Percentiles rank a stretch among this genome's conserved stretches.
Evolutionary conservation across 1,140 invertebrate species (phyloP).

Genomic region (Drosophila kikkawai): DNA sequence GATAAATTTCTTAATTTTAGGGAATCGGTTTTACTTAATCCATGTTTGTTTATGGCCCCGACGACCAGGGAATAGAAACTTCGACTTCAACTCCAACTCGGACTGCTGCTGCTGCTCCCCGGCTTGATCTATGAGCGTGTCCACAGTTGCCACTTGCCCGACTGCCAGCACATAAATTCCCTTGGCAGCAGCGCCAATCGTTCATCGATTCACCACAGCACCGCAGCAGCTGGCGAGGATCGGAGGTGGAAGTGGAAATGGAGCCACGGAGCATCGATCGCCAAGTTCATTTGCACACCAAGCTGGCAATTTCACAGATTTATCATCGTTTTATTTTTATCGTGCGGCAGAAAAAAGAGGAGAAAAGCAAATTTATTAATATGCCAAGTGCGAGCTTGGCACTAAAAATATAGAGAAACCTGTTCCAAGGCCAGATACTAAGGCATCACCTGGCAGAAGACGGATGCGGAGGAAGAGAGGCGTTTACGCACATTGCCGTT

Average conservation of each 20-base stretch:
- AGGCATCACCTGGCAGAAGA: constrained; percentile 19
- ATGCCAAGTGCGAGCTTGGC: constrained; percentile 28
- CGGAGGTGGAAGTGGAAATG: constrained; percentile 28
- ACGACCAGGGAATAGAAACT: constrained; percentile 25
- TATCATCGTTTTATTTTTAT: constrained; percentile 59
- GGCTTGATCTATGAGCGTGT: constrained; percentile 49
- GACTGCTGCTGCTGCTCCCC: constrained; percentile 10
- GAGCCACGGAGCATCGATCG: constrained; percentile 49
- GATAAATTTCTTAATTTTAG: constrained; percentile 51
- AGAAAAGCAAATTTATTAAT: constrained; percentile 64
- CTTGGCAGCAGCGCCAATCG: constrained; percentile 41
- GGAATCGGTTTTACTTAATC: constrained; percentile 43
- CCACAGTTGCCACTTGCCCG: constrained; percentile 64
- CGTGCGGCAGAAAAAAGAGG: constrained; percentile 28
- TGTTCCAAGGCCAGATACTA: constrained; percentile 52
- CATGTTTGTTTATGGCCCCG: constrained; percentile 29
- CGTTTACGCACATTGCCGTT: constrained; percentile 73
- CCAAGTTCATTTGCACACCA: constrained; percentile 68
- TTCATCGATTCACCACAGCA: constrained; percentile 44
- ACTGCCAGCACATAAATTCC: constrained; percentile 66
- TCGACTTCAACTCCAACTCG: constrained; percentile 8
- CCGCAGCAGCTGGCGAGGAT: constrained; percentile 19
- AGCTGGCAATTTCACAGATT: constrained; percentile 65
- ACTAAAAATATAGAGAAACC: constrained; percentile 42
- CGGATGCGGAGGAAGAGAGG: background rate